A percentile compares a stretch with the other conserved stretches of the same genome.
Evolutionary conservation across 2,797 vertebrate genomes (phyloP).

Genomic region (Ctenosaura bakeri): DNA sequence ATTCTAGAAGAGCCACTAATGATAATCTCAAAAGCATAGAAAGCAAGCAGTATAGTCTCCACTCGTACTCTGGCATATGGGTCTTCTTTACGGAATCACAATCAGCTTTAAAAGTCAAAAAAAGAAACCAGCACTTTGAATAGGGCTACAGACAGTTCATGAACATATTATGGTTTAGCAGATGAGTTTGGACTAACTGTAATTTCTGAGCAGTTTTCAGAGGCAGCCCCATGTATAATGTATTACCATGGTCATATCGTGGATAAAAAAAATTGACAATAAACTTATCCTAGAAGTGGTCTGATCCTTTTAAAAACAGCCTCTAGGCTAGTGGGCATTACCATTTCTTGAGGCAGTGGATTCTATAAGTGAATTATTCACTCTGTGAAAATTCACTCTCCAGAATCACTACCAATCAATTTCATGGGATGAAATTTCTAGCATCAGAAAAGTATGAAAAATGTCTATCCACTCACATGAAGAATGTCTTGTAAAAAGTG

Average conservation of each 20-base stretch:
- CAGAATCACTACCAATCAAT: background rate
- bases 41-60: background rate
- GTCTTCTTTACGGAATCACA: background rate
- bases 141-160: background rate
- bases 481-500: background rate
- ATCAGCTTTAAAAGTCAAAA: background rate
- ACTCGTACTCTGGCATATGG: background rate
- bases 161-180: background rate
- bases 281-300: background rate
- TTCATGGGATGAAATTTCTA: background rate
- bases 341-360: background rate
- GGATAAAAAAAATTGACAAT: conserved; percentile 6
- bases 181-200: background rate
- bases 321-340: background rate
- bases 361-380: conserved; percentile 1
- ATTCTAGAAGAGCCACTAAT: background rate
- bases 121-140: background rate
- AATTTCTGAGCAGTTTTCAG: background rate
- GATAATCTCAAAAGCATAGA: background rate
- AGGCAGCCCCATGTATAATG: background rate
- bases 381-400: background rate
- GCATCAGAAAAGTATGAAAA: background rate
- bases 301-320: conserved; percentile 2
- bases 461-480: background rate
- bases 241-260: background rate